Evolutionary conservation across 2,888 invertebrate genomes (phyloP).

Genomic region (Ceriagrion tenellum): DNA sequence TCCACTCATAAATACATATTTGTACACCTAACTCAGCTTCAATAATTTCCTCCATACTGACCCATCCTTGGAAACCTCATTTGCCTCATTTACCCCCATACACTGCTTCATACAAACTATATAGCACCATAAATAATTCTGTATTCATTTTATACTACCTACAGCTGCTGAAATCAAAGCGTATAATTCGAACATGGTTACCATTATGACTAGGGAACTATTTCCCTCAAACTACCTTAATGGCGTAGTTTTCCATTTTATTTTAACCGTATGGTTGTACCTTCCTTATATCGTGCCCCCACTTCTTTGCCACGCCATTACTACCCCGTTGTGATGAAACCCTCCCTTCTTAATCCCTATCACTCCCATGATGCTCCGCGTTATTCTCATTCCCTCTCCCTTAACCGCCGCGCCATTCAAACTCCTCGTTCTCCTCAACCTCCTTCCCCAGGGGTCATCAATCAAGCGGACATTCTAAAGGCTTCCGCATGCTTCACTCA

Average conservation of each 20-base stretch:
- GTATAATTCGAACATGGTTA: no score
- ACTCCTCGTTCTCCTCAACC: background rate
- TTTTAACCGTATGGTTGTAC: background rate
- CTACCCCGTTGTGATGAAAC: background rate
- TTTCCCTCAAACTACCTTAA: no score
- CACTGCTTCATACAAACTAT: no score
- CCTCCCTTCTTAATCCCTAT: background rate
- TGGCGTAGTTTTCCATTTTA: background rate
- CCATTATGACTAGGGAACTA: no score
- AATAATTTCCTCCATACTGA: no score
- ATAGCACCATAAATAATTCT: no score
- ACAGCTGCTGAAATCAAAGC: no score
- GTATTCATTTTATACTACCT: no score
- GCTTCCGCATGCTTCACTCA: slow-evolving; percentile 64
- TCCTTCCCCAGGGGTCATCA: slow-evolving; percentile 9
- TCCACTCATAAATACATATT: no score
- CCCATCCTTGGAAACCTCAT: no score
- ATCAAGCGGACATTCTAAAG: slow-evolving; percentile 45
- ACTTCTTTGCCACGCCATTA: background rate
- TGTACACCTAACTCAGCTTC: no score
- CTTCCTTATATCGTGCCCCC: background rate
- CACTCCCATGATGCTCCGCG: background rate
- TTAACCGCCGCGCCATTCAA: background rate
- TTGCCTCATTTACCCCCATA: no score
- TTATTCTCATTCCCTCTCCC: background rate